These are phyloP conservation scores for Rallus crepitans DNA, from an alignment of 2,797 vertebrate genomes.

Conservation along the genomic window DNA sequence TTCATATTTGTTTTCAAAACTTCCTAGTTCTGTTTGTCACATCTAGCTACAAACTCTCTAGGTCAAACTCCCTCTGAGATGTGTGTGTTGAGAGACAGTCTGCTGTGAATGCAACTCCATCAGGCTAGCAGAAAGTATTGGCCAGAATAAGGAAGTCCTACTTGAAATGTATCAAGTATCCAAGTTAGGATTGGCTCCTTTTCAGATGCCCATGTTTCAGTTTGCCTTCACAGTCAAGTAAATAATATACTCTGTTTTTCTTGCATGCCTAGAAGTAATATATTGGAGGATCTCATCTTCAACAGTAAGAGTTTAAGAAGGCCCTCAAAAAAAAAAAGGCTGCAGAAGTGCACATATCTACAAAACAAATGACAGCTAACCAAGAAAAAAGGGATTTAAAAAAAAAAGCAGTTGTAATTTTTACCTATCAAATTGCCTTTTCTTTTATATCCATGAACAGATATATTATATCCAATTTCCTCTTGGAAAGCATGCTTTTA, in stretches of 20 bases:
- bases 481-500: not conserved
- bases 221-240: not conserved
- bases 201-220: not conserved
- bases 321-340: not conserved
- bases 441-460: not conserved
- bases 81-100: not conserved
- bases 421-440: not conserved
- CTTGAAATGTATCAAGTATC: not conserved
- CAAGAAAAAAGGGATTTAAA: not conserved
- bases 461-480: not conserved
- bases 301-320: not conserved
- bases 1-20: not conserved
- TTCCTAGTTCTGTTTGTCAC: not conserved
- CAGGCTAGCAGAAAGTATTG: not conserved
- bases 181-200: not conserved
- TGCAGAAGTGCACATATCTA: not conserved
- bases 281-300: not conserved
- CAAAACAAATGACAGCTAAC: not conserved
- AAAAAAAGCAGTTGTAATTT: not conserved
- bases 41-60: not conserved
- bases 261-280: not conserved
- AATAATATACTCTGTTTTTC: not conserved
- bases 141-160: not conserved
- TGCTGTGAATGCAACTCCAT: not conserved
- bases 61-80: not conserved